These are phyloP conservation scores for Paedocypris sp. DNA, from an alignment of 2,113 vertebrate species.

Conservation along the genomic window DNA sequence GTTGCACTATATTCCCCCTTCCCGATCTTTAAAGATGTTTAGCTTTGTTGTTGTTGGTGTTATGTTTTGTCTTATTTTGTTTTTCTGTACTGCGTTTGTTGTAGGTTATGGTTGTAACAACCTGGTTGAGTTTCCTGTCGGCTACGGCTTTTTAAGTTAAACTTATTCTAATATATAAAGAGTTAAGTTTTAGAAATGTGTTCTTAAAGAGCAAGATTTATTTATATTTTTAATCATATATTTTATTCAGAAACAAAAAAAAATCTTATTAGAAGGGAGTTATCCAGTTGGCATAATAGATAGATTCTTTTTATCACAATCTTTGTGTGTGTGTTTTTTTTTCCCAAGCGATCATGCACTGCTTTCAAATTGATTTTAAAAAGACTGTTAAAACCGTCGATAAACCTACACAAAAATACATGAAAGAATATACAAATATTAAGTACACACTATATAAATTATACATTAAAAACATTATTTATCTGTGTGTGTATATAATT, in stretches of 20 bases:
- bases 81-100: background rate
- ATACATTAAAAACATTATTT: too few relatives aligned
- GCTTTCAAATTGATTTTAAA: too few relatives aligned
- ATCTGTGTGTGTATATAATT: too few relatives aligned
- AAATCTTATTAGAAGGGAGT: too few relatives aligned
- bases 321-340: too few relatives aligned
- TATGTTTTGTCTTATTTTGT: background rate
- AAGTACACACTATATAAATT: too few relatives aligned
- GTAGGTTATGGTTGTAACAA: background rate
- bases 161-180: conserved; percentile 19
- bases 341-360: too few relatives aligned
- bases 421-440: too few relatives aligned
- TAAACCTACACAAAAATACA: too few relatives aligned
- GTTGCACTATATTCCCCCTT: conserved; percentile 7
- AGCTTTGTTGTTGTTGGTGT: background rate
- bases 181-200: conserved; percentile 42
- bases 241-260: conserved; percentile 22
- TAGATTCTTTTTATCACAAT: too few relatives aligned
- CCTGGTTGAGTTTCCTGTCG: background rate
- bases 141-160: background rate
- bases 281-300: too few relatives aligned
- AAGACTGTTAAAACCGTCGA: too few relatives aligned
- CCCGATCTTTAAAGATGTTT: background rate
- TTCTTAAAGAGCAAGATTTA: conserved; percentile 42
- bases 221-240: conserved; percentile 56